A percentile compares a stretch with the other conserved stretches of the same genome.
Conservation (phyloP, 2,113 vertebrate species). For the Microcebus griseorufus region DNA sequence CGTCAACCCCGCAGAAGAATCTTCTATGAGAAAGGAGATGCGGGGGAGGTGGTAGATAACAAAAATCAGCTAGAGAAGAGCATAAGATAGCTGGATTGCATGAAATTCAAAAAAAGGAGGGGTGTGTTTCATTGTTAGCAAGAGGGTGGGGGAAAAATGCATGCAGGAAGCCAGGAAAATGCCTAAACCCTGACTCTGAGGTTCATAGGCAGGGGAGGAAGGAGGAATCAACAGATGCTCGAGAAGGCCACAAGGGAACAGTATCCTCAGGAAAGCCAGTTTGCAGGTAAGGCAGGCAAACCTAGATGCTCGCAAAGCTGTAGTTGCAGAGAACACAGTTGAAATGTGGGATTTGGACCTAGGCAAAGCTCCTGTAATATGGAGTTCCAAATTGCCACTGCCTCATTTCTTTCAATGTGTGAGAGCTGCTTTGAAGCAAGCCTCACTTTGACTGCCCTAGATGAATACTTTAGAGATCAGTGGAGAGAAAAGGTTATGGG, state of each 20-base stretch:
- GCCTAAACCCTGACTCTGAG: not conserved
- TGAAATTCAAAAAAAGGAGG: not conserved
- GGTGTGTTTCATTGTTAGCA: not conserved
- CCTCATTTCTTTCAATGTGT: not conserved
- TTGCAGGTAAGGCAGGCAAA: not conserved
- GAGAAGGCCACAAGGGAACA: not conserved
- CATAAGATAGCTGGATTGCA: not conserved
- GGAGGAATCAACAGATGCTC: not conserved
- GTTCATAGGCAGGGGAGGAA: not conserved
- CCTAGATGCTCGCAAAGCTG: not conserved
- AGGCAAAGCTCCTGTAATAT: not conserved
- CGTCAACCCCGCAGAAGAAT: rapidly evolving
- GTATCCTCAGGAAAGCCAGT: not conserved
- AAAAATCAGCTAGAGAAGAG: not conserved
- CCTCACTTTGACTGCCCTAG: not conserved
- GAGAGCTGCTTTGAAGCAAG: not conserved
- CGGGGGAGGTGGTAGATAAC: not conserved
- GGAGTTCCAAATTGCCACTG: not conserved
- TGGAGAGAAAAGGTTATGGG: not conserved
- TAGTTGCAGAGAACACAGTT: not conserved
- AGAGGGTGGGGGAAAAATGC: not conserved
- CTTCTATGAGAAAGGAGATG: not conserved
- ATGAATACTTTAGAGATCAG: not conserved
- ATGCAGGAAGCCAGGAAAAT: not conserved
- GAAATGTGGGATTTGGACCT: not conserved